Conservation (phyloP, 2,888 invertebrate genomes). For the Agonum fuliginosum region DNA sequence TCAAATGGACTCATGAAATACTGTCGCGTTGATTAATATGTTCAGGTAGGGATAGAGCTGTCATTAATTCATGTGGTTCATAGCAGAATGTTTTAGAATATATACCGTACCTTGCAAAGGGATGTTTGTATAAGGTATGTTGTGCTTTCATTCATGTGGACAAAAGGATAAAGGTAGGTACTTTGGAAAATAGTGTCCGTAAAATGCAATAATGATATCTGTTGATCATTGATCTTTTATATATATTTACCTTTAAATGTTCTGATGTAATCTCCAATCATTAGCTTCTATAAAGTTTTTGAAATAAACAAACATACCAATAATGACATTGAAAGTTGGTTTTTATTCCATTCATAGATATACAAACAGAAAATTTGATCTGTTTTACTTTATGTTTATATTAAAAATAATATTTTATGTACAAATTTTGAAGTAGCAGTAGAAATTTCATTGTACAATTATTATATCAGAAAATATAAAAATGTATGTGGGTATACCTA, state of each 20-base stretch:
- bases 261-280: too few relatives aligned
- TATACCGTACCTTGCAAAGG: not conserved
- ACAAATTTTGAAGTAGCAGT: too few relatives aligned
- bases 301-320: too few relatives aligned
- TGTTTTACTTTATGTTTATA: too few relatives aligned
- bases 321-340: too few relatives aligned
- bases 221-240: not conserved
- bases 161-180: not conserved
- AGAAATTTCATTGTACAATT: too few relatives aligned
- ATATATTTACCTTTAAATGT: not conserved
- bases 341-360: too few relatives aligned
- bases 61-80: constrained; percentile 23
- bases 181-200: not conserved
- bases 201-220: not conserved
- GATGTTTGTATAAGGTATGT: not conserved
- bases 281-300: too few relatives aligned
- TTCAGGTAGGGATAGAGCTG: constrained; percentile 34
- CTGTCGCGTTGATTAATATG: constrained; percentile 44
- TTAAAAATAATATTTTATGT: too few relatives aligned
- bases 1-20: constrained; percentile 38
- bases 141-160: not conserved
- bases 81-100: not conserved
- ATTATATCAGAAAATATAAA: too few relatives aligned
- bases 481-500: too few relatives aligned
- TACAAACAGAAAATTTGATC: too few relatives aligned